Base-by-base conservation (phyloP, 2,113 vertebrate genomes). In the Aspidoscelis tigris region DNA sequence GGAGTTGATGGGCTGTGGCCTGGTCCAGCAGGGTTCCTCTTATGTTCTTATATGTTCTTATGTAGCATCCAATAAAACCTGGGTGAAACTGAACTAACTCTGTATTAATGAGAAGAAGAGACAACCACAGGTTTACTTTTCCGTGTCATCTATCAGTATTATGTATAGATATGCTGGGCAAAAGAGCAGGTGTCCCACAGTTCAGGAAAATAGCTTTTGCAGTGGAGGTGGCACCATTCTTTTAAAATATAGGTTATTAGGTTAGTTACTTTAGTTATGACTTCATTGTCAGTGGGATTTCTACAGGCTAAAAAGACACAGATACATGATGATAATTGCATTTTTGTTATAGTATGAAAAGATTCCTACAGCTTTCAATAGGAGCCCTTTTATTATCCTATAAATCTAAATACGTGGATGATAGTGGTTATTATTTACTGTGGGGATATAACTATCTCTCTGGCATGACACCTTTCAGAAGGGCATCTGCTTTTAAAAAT, bases 361-460 rank as follows among this genome's bases (percentile, higher is more conserved):
- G n/a, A 73, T 50, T 65, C 58, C 43, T 74, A 41, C 70, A 73
- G 55, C 5, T 80, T 83, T 76, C 47, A 41, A 76, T 14, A 68
- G 82, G 20, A 76, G 44, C 26, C 11, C 61, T 69, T 79, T 80
- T 80, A 74, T 85, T 85, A 80, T 66, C 70, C 77, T 80, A 85
- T 80, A 85, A 80, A 80, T 85, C 77, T 85, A 85, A 85, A 85
- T 80, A 80, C 69, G 74, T 18, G 7, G 83, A 50, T 78, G 76
- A 78, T 84, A 64, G 72, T 72, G 33, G 43, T 74, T 73, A 80
- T 85, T 74, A 85, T 85, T 85, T 80, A 80, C 70, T 66, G n/a
- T 22, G 73, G 58, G 55, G 77, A 74, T 80, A 66, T 85, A 80
- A 74, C 70, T 73, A 85, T 85, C 83, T 85, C 70, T 74, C 83